phyloP scores from a whole-genome alignment of 2,888 invertebrate species.

The Pyrrhia umbra region DNA sequence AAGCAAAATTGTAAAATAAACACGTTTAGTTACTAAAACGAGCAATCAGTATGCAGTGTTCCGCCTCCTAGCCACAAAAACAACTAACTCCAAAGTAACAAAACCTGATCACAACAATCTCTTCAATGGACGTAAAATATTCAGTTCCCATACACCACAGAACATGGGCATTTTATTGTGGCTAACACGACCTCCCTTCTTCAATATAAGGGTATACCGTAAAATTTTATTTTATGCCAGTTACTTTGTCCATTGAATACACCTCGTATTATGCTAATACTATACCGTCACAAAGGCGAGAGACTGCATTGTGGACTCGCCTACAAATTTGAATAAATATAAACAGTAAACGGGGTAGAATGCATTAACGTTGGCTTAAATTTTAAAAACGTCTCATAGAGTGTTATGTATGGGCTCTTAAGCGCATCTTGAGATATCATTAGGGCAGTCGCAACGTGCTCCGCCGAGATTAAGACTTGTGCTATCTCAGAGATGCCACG shows the following conservation, averaged over 20 bases:
- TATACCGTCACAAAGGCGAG: slow-evolving; percentile 80
- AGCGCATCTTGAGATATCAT: slow-evolving; percentile 89
- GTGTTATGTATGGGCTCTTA: slow-evolving; percentile 89
- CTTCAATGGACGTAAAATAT: slow-evolving; percentile 74
- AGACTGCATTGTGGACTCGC: slow-evolving; percentile 80
- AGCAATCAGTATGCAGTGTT: slow-evolving; percentile 7
- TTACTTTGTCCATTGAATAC: slow-evolving; percentile 87
- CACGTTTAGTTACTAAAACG: no score
- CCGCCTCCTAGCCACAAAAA: slow-evolving; percentile 38
- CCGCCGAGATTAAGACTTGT: slow-evolving; percentile 86
- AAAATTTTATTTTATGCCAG: slow-evolving; percentile 87
- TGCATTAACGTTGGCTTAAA: slow-evolving; percentile 89
- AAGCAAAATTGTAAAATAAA: no score
- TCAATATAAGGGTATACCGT: slow-evolving; percentile 86
- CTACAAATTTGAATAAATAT: slow-evolving; percentile 89
- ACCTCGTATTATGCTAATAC: slow-evolving; percentile 86
- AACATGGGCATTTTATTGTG: slow-evolving; percentile 82
- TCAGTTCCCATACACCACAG: slow-evolving; percentile 76
- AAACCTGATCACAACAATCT: slow-evolving; percentile 59
- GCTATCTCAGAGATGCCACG: slow-evolving; percentile 75
- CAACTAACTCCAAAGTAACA: slow-evolving; percentile 42
- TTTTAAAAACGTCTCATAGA: slow-evolving; percentile 90
- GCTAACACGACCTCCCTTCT: slow-evolving; percentile 81
- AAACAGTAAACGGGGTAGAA: slow-evolving; percentile 87
- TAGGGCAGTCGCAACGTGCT: slow-evolving; percentile 82